These are phyloP conservation scores for Syritta pipiens DNA, from an alignment of 2,888 invertebrate species.

Conservation along the genomic window DNA sequence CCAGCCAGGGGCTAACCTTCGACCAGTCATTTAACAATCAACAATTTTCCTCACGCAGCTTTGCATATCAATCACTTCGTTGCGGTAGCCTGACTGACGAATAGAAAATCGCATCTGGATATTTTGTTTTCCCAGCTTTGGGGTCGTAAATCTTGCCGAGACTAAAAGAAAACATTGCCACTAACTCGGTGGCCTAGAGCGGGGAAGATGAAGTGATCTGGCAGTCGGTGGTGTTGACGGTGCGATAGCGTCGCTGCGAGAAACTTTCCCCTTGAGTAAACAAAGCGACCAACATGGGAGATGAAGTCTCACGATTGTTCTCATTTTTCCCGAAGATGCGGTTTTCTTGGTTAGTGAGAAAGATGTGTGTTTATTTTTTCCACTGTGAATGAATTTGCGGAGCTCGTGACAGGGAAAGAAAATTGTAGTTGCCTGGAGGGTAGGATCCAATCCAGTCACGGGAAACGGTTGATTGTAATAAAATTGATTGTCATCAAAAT, in stretches of 20 bases:
- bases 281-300: slow-evolving; percentile 4
- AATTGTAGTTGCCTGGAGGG: too few relatives aligned
- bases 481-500: too few relatives aligned
- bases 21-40: slow-evolving; percentile 2
- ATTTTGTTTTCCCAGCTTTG: slow-evolving; percentile 3
- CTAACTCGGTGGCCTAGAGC: slow-evolving; percentile 51
- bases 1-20: slow-evolving; percentile 49
- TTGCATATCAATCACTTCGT: neutral
- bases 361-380: slow-evolving; percentile 7
- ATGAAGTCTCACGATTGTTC: slow-evolving; percentile 49
- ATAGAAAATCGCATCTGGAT: slow-evolving; percentile 20
- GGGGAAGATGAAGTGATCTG: slow-evolving; percentile 13
- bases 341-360: too few relatives aligned
- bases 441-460: too few relatives aligned
- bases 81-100: slow-evolving; percentile 6
- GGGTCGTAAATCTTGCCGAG: slow-evolving; percentile 8
- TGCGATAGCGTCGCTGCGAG: slow-evolving; percentile 13
- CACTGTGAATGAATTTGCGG: too few relatives aligned
- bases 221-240: neutral
- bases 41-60: slow-evolving; percentile 38
- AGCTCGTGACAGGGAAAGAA: too few relatives aligned
- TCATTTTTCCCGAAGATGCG: slow-evolving; percentile 4
- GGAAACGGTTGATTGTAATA: too few relatives aligned
- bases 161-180: slow-evolving; percentile 27
- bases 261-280: slow-evolving; percentile 53